Percentiles rank a stretch among this genome's conserved stretches.
Conservation (phyloP, 2,113 vertebrate species). For the Bos javanicus region DNA sequence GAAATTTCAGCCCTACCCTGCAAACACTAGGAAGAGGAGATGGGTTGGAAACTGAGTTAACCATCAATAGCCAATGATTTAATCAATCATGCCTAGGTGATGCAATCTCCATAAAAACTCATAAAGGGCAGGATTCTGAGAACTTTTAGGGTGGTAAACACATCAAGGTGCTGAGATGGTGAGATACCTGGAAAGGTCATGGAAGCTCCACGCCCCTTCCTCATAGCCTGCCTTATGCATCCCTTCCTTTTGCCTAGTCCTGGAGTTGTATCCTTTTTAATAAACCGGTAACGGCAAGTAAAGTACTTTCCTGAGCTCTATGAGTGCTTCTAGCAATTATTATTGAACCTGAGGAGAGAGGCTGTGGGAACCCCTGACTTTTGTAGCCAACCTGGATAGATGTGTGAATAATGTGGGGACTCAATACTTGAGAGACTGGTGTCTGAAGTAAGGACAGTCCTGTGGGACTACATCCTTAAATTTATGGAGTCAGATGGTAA, state of each 20-base stretch:
- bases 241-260: not conserved
- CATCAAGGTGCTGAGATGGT: not conserved
- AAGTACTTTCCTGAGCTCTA: not conserved
- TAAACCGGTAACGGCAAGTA: not conserved
- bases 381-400: not conserved
- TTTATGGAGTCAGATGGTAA: not conserved
- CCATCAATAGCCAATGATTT: not conserved
- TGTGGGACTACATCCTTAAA: not conserved
- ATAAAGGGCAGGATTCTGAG: not conserved
- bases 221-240: not conserved
- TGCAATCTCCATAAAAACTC: not conserved
- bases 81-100: not conserved
- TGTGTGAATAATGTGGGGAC: not conserved
- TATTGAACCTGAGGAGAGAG: not conserved
- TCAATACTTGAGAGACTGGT: not conserved
- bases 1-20: not conserved
- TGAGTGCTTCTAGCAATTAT: not conserved
- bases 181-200: not conserved
- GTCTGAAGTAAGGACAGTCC: not conserved
- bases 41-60: not conserved
- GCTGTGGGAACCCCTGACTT: not conserved
- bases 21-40: not conserved
- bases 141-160: not conserved
- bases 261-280: not conserved
- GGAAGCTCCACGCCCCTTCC: not conserved